Evolutionary conservation across 2,113 vertebrate species (phyloP).

Genomic region (Balaenoptera acutorostrata): DNA sequence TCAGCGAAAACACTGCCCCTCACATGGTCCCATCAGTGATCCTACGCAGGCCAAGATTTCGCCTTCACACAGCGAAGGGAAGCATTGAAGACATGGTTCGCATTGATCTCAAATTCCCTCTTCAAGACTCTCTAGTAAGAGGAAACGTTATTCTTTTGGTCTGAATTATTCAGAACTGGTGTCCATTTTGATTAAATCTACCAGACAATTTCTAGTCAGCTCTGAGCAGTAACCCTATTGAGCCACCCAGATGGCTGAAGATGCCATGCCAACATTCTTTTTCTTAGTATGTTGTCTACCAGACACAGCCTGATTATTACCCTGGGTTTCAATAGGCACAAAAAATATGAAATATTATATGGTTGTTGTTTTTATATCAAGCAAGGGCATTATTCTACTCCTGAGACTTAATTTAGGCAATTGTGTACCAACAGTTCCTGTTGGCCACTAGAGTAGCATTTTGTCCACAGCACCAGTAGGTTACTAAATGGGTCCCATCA

Average conservation of each 20-base stretch:
- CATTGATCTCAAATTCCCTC: not conserved
- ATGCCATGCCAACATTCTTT: not conserved
- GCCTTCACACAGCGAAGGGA: not conserved
- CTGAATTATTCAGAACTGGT: conserved; percentile 8
- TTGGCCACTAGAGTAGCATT: not conserved
- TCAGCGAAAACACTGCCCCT: not conserved
- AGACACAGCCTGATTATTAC: not conserved
- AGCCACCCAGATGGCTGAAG: not conserved
- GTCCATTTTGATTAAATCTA: conserved; percentile 19
- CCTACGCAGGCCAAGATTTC: not conserved
- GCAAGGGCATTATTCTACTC: not conserved
- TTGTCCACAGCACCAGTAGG: not conserved
- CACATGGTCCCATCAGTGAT: not conserved
- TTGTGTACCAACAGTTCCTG: not conserved
- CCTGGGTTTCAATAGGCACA: not conserved
- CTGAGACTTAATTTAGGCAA: not conserved
- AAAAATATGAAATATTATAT: not conserved
- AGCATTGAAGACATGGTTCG: not conserved
- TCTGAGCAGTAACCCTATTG: not conserved
- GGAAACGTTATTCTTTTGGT: not conserved
- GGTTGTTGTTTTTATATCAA: not conserved
- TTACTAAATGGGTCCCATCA: not conserved
- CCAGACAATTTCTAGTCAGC: not conserved
- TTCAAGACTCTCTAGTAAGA: not conserved
- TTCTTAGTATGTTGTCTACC: not conserved